These are phyloP conservation scores for Aldrovandia affinis DNA, from an alignment of 2,797 vertebrate genomes.

Conservation along the genomic window DNA sequence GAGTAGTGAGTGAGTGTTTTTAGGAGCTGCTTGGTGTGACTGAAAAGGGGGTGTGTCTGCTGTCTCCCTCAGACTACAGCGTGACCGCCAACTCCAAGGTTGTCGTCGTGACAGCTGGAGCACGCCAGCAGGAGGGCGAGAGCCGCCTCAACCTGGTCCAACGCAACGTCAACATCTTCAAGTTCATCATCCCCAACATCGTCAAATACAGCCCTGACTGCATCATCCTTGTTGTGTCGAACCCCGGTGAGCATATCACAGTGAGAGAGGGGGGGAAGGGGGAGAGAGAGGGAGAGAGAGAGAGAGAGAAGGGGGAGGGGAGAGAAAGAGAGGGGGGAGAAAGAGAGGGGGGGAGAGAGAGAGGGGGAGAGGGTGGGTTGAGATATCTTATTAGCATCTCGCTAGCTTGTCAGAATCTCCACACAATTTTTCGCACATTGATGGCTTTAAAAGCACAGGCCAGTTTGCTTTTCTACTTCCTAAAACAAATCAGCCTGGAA, in stretches of 20 bases:
- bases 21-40: not conserved
- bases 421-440: no score
- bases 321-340: not conserved
- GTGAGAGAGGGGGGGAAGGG: not conserved
- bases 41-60: not conserved
- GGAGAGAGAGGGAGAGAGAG: not conserved
- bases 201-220: constrained; percentile 96
- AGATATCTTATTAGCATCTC: no score
- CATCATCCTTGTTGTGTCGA: constrained; percentile 92
- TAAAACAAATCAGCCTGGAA: no score
- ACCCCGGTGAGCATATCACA: constrained; percentile 95
- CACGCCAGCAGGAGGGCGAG: constrained; percentile 95
- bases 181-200: constrained; percentile 96
- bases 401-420: no score
- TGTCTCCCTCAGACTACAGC: constrained; percentile 79
- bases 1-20: not conserved
- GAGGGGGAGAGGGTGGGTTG: not conserved
- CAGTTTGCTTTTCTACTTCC: no score
- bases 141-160: constrained; percentile 96
- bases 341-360: not conserved
- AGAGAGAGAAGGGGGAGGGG: not conserved
- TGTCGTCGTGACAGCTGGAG: constrained; percentile 93
- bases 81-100: constrained; percentile 93
- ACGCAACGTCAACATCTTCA: constrained; percentile 97
- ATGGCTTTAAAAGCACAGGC: no score